phyloP scores from a whole-genome alignment of 2,113 vertebrate genomes.

The Hippocampus comes region DNA sequence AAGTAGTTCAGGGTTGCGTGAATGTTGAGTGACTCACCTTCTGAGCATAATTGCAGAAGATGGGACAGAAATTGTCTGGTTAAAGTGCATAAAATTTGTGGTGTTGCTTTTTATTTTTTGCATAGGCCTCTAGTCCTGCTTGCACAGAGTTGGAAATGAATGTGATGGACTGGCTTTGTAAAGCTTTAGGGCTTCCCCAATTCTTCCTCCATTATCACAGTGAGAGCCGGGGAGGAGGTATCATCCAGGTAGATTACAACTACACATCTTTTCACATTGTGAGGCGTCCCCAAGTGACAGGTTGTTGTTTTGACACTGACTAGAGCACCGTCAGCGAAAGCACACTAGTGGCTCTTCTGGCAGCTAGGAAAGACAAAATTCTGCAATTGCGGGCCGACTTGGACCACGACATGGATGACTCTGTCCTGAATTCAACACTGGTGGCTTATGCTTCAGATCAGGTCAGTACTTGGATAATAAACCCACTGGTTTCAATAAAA shows the following conservation, averaged over 20 bases:
- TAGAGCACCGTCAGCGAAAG: conserved; percentile 94
- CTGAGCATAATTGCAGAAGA: not conserved
- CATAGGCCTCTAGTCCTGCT: conserved; percentile 90
- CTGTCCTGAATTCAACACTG: conserved; percentile 82
- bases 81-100: not conserved
- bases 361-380: conserved; percentile 88
- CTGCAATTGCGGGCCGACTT: conserved; percentile 80
- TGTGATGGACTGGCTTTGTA: conserved; percentile 96
- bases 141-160: conserved; percentile 95
- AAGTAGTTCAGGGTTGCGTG: not conserved
- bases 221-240: conserved; percentile 83
- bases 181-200: conserved; percentile 88
- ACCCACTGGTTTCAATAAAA: not conserved
- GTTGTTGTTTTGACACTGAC: conserved; percentile 8
- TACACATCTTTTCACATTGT: not conserved
- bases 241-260: conserved; percentile 80
- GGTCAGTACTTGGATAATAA: conserved; percentile 57
- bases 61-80: not conserved
- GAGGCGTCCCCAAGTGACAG: not conserved
- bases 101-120: not conserved
- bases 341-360: conserved; percentile 86
- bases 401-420: conserved; percentile 76
- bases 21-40: no score
- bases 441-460: conserved; percentile 91
- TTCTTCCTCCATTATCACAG: conserved; percentile 88